Evolutionary conservation across 2,797 vertebrate genomes (phyloP).

Genomic region (Cuniculus paca): DNA sequence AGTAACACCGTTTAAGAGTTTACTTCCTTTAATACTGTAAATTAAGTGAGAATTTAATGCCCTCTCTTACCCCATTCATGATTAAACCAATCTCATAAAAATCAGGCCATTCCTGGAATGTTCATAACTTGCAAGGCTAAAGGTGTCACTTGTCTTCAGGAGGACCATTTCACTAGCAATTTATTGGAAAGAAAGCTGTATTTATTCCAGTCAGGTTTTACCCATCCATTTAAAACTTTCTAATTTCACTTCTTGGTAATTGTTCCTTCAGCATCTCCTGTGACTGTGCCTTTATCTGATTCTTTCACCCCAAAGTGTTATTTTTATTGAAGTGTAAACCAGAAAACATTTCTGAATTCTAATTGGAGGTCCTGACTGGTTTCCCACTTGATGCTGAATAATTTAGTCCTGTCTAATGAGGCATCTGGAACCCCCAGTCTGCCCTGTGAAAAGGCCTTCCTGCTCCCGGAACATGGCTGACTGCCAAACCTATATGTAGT

Average conservation of each 20-base stretch:
- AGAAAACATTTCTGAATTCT: slow-evolving; percentile 78
- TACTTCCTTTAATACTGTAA: slow-evolving; percentile 48
- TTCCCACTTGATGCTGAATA: slow-evolving; percentile 71
- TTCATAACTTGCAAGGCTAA: slow-evolving; percentile 48
- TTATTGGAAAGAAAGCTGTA: slow-evolving; percentile 49
- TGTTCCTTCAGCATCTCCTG: slow-evolving; percentile 74
- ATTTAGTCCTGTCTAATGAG: slow-evolving; percentile 76
- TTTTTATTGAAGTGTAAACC: slow-evolving; percentile 76
- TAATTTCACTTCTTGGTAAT: slow-evolving; percentile 78
- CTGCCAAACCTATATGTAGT: slow-evolving; percentile 62
- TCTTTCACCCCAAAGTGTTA: slow-evolving; percentile 63
- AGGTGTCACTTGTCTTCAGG: slow-evolving; percentile 42
- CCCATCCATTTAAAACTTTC: slow-evolving; percentile 71
- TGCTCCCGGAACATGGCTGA: slow-evolving; percentile 60
- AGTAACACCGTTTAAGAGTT: slow-evolving; percentile 24
- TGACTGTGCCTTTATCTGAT: slow-evolving; percentile 75
- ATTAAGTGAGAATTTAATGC: slow-evolving; percentile 66
- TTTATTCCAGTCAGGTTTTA: slow-evolving; percentile 76
- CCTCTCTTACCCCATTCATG: neutral
- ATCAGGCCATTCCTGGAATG: slow-evolving; percentile 66
- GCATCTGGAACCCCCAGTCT: slow-evolving; percentile 4
- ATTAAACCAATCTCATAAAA: slow-evolving; percentile 66
- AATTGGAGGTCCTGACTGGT: slow-evolving; percentile 75
- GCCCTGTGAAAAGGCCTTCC: slow-evolving; percentile 45
- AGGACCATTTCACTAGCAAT: slow-evolving; percentile 54